Conservation (phyloP, 2,888 invertebrate genomes). For the Spatulosminthurus flaviceps region DNA sequence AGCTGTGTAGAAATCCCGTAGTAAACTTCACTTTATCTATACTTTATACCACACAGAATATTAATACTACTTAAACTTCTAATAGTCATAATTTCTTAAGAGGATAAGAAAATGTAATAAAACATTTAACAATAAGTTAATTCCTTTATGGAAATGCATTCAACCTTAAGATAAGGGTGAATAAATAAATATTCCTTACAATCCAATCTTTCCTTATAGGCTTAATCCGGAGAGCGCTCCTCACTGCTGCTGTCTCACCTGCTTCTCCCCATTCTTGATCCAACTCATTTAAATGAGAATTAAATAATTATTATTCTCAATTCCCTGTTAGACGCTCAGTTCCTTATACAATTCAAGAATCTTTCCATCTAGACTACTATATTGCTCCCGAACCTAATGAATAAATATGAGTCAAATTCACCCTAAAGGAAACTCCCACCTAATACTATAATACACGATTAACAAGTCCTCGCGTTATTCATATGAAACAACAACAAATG, state of each 20-base stretch:
- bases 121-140: neutral
- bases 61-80: neutral
- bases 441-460: too few relatives aligned
- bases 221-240: too few relatives aligned
- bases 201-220: neutral
- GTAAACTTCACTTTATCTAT: too few relatives aligned
- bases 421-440: neutral
- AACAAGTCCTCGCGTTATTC: neutral
- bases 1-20: neutral
- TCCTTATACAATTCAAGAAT: too few relatives aligned
- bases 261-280: too few relatives aligned
- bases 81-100: neutral
- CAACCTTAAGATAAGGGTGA: neutral
- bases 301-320: too few relatives aligned
- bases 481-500: neutral
- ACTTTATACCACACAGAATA: too few relatives aligned
- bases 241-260: too few relatives aligned
- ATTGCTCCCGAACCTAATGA: neutral
- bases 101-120: neutral
- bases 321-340: too few relatives aligned
- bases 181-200: neutral
- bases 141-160: neutral
- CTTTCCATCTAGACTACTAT: too few relatives aligned
- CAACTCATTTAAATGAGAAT: too few relatives aligned
- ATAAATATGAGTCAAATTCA: conserved; percentile 19